Evolutionary conservation across 2,888 invertebrate species (phyloP).

Genomic region (Melanargia galathea): DNA sequence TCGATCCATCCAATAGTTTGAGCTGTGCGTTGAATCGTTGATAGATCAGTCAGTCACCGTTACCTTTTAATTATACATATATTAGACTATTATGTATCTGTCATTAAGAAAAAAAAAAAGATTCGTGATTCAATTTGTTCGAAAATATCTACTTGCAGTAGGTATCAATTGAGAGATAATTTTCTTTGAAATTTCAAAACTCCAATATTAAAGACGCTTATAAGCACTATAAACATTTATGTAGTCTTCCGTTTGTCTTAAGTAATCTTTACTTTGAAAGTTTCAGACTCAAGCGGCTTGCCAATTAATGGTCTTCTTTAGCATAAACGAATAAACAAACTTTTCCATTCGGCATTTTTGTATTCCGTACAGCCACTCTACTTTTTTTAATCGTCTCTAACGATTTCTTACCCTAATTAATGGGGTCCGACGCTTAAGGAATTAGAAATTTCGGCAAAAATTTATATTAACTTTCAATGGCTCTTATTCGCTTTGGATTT

Average conservation of each 20-base stretch:
- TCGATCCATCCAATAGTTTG: too few relatives aligned
- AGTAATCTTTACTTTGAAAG: neutral
- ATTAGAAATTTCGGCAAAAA: slow-evolving; percentile 59
- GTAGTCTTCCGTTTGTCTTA: neutral
- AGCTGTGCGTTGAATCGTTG: too few relatives aligned
- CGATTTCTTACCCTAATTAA: slow-evolving; percentile 73
- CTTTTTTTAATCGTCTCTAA: slow-evolving; percentile 73
- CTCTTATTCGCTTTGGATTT: slow-evolving; percentile 28
- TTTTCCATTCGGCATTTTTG: slow-evolving; percentile 55
- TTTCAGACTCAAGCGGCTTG: neutral
- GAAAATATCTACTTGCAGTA: too few relatives aligned
- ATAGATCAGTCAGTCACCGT: too few relatives aligned
- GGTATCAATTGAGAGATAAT: too few relatives aligned
- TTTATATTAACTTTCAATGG: slow-evolving; percentile 48
- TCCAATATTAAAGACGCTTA: too few relatives aligned
- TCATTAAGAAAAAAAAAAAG: too few relatives aligned
- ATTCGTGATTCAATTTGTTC: too few relatives aligned
- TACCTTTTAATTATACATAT: too few relatives aligned
- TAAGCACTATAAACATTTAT: neutral
- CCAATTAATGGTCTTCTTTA: slow-evolving; percentile 11
- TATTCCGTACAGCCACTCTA: slow-evolving; percentile 60
- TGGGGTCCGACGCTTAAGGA: slow-evolving; percentile 63
- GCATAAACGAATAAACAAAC: slow-evolving; percentile 31
- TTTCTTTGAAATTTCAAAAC: too few relatives aligned
- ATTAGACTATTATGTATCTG: too few relatives aligned